Conservation (phyloP, 2,888 invertebrate genomes). For the Eudasyphora cyanicolor region DNA sequence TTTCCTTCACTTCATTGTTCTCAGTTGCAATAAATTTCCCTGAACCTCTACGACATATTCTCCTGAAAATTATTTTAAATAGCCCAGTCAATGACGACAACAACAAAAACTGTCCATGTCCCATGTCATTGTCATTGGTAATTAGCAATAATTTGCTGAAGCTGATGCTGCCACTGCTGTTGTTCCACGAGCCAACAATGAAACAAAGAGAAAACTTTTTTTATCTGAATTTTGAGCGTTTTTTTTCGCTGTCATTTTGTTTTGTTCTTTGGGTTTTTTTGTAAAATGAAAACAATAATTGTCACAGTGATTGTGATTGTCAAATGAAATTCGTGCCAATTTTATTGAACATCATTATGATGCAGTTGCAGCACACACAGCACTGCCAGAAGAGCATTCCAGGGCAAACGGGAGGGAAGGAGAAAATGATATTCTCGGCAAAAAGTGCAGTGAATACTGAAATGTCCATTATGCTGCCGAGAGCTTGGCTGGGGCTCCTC, state of each 20-base stretch:
- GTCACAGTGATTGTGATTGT: constrained; percentile 56
- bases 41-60: no score
- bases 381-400: not conserved
- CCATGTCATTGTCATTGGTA: constrained; percentile 14
- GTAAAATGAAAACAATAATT: constrained; percentile 59
- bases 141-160: constrained; percentile 37
- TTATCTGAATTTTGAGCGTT: not conserved
- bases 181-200: not conserved
- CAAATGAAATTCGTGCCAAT: constrained; percentile 68
- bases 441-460: constrained; percentile 48
- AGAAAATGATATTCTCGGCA: no score
- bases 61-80: not conserved
- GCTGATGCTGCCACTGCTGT: not conserved
- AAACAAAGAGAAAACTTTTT: constrained; percentile 1
- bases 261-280: constrained; percentile 1
- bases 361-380: constrained; percentile 43
- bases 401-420: no score
- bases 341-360: constrained; percentile 52
- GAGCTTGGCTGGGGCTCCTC: constrained; percentile 25
- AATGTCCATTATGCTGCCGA: constrained; percentile 50
- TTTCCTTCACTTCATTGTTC: no score
- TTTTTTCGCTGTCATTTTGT: no score
- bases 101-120: not conserved
- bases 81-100: not conserved
- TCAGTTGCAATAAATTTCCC: no score